phyloP scores from a whole-genome alignment of 1,140 invertebrate genomes.

The Acyrthosiphon pisum region DNA sequence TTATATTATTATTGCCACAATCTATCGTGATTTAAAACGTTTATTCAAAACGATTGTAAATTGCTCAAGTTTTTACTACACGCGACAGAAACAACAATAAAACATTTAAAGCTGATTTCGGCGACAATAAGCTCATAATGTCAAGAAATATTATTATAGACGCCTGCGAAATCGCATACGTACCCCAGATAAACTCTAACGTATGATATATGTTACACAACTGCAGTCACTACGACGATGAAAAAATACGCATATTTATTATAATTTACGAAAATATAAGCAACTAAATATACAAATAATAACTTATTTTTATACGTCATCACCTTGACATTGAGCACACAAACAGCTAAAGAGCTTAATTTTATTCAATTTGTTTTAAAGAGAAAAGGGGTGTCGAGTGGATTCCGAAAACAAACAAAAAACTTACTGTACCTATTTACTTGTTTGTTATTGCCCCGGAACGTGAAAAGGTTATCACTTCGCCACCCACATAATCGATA shows the following conservation, averaged over 20 bases:
- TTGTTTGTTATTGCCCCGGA: not conserved
- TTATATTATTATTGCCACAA: not conserved
- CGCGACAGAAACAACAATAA: not conserved
- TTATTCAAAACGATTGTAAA: not conserved
- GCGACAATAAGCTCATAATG: not conserved
- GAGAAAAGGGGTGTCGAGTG: not conserved
- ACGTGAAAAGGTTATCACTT: not conserved
- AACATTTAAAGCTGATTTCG: not conserved
- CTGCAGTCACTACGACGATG: not conserved
- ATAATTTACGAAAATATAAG: not conserved
- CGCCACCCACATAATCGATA: not conserved
- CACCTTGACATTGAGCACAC: not conserved
- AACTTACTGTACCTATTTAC: not conserved
- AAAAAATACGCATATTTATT: not conserved
- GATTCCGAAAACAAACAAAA: not conserved
- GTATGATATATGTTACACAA: not conserved
- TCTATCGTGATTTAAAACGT: too few relatives aligned
- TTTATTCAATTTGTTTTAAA: not conserved
- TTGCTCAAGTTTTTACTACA: too few relatives aligned
- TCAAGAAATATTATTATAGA: not conserved
- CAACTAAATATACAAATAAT: not conserved
- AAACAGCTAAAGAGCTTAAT: accelerated
- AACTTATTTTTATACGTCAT: not conserved
- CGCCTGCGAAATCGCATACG: not conserved
- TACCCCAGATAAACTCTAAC: not conserved